Percentiles rank a stretch among this genome's conserved stretches.
phyloP scores from a whole-genome alignment of 2,888 invertebrate genomes.

The Isotomurus palustris region DNA sequence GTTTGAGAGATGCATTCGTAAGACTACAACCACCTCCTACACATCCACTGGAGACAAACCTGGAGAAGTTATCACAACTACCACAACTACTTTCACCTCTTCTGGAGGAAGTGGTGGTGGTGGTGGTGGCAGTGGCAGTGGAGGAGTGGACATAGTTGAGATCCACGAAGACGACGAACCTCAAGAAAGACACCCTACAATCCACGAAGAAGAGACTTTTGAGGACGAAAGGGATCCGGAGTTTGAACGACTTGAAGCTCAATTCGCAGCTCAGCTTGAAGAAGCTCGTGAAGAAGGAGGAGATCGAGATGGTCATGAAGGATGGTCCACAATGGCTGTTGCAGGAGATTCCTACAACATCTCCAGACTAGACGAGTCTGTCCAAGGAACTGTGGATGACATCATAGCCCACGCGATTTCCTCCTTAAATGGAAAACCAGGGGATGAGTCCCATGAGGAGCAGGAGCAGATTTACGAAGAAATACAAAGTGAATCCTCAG shows the following conservation, averaged over 20 bases:
- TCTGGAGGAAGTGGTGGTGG: background rate
- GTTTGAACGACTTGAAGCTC: background rate
- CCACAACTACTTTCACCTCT: background rate
- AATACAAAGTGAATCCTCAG: background rate
- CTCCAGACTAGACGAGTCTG: too few relatives aligned
- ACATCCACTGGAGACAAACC: too few relatives aligned
- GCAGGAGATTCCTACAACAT: background rate
- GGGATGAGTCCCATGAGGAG: constrained; percentile 14
- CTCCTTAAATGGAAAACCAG: constrained; percentile 30
- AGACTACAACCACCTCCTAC: too few relatives aligned
- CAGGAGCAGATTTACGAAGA: background rate
- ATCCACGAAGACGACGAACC: constrained; percentile 1
- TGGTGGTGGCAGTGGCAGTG: background rate
- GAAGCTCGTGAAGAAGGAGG: constrained; percentile 11
- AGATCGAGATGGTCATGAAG: constrained; percentile 17
- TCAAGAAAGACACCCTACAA: background rate
- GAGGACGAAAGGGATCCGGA: background rate
- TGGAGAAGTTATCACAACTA: too few relatives aligned
- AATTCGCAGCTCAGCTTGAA: too few relatives aligned
- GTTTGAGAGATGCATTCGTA: background rate
- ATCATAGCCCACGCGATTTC: constrained; percentile 41
- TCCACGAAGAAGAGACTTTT: background rate
- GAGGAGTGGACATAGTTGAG: constrained; percentile 37
- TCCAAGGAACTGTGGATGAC: constrained; percentile 40
- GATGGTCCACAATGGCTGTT: constrained; percentile 12